Base-by-base conservation (phyloP, 1,140 invertebrate species). In the Drosophila willistoni region DNA sequence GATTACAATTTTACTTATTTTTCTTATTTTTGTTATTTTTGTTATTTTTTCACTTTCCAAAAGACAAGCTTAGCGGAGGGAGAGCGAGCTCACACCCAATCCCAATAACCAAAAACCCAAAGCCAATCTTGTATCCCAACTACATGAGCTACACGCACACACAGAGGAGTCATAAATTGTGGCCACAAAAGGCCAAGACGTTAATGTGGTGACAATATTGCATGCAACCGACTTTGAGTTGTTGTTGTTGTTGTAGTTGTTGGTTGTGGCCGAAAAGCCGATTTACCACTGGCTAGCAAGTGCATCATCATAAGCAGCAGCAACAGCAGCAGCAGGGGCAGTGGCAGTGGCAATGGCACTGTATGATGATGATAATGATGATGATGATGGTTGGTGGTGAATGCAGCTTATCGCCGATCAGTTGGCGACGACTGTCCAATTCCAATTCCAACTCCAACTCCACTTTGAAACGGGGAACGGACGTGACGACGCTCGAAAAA, bases 141-240 rank as follows among this genome's bases (percentile, higher is more conserved):
- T 39, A 42, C 29, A 29, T 29, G 62, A 33, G 73, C 64, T 63
- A 68, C 82, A 84, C 79, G 81, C 36, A 39, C 36, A 36, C 83
- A 79, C 66, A 62, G 51, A 84, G 71, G 44, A 84, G 73, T 90
- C 84, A 89, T 89, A 89, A 89, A 89, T 89, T 84, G 73, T 89
- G 71, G 67, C 85, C 85, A 89, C 85, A 89, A 89, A 89, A 89
- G 84, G 84, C 85, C 64, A 83, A 89, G 84, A 89, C 84, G 84
- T 89, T 89, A 87, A 87, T 89, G 84, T 87, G 84, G 77, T 89
- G 84, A 87, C 84, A 87, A 90, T 87, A 87, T 87, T 90, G 85
- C 84, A 87, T 89, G 83, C 83, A 87, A 79, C 72, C 76, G 75
- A 68, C 42, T 76, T 75, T 62, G 29, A 41, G 54, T 73, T 64